Evolutionary conservation across 2,113 vertebrate species (phyloP), one percentile per base, ranked within the genome.

Genomic region (Corythornis madagascariensis): DNA sequence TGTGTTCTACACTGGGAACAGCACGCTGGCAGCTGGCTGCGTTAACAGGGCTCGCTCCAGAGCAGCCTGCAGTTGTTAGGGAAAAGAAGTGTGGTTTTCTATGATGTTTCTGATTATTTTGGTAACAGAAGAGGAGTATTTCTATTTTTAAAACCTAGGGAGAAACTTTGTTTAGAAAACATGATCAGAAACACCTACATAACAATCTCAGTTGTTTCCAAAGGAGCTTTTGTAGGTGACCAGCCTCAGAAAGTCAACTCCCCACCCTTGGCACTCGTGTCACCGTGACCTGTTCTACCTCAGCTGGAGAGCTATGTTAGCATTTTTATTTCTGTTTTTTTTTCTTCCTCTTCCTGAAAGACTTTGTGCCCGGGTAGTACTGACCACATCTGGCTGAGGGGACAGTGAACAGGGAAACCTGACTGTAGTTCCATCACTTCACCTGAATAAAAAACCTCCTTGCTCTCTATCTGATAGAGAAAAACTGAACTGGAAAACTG

Each of bases 271-370:
- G 48, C 33, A 29, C n/a, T 88, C 38, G 11, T 74, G 76, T 80
- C 69, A 26, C 47, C 35, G 10, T 75, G 60, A 85, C 77, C 84
- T 88, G 90, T 83, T 83, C 97, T 98, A 98, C 97, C 97, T 98
- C 98, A 89, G 63, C 70, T 45, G 65, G 48, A 79, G 80, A 73
- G 72, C 53, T 40, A 66, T 40, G 21, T 52, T 64, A 47, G n/a
- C 45, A 4, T 17, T 59, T 85, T 8, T 21, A 19, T 22, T 33
- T 59, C 42, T 64, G 2, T 33, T 9, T 60, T 38, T 43, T 48
- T 45, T 50, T 31, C 9, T 61, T 43, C 61, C 65, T 86, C 31
- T 77, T 76, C 47, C 43, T 40, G 65, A 19, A 69, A 71, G 63
- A 48, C 48, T 72, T 86, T 52, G 35, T 70, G 52, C 55, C 25